Evolutionary conservation across 1,140 invertebrate genomes (phyloP).

Genomic region (Campoletis sonorensis): DNA sequence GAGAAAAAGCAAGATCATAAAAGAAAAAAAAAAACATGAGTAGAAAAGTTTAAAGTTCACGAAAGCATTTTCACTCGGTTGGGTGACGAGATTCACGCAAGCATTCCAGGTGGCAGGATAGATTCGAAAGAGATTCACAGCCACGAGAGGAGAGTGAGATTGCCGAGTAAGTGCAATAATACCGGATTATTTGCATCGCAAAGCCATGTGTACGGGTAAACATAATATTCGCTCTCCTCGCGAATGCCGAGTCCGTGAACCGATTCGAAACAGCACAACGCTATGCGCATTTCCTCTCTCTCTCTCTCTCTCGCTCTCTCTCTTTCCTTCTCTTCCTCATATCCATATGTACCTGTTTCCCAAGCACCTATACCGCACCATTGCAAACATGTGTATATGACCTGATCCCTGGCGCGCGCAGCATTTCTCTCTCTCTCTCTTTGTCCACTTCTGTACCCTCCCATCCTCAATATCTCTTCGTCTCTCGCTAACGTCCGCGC

Average conservation of each 20-base stretch:
- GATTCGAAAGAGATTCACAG: slow-evolving; percentile 49
- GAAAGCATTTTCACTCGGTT: slow-evolving; percentile 10
- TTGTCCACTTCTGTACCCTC: slow-evolving; percentile 32
- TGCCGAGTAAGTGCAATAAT: slow-evolving; percentile 75
- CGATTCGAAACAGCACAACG: slow-evolving; percentile 69
- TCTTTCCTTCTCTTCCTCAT: background rate
- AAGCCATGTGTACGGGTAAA: slow-evolving; percentile 76
- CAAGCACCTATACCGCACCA: background rate
- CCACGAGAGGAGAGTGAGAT: slow-evolving; percentile 49
- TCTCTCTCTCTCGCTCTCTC: slow-evolving; percentile 2
- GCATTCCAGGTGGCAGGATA: slow-evolving; percentile 38
- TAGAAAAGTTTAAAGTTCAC: background rate
- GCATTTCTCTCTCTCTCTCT: slow-evolving; percentile 37
- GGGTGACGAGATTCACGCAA: slow-evolving; percentile 8
- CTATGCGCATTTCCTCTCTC: slow-evolving; percentile 42
- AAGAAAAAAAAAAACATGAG: background rate
- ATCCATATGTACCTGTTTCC: slow-evolving; percentile 9
- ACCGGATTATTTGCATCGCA: slow-evolving; percentile 77
- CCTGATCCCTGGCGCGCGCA: slow-evolving; percentile 42
- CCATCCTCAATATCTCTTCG: slow-evolving; percentile 23
- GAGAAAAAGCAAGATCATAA: background rate
- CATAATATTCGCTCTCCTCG: slow-evolving; percentile 76
- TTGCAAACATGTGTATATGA: slow-evolving; percentile 54
- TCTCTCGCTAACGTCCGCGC: background rate
- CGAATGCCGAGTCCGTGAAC: slow-evolving; percentile 71